Base-by-base conservation (phyloP, 1,140 invertebrate species). In the Papilio glaucus region DNA sequence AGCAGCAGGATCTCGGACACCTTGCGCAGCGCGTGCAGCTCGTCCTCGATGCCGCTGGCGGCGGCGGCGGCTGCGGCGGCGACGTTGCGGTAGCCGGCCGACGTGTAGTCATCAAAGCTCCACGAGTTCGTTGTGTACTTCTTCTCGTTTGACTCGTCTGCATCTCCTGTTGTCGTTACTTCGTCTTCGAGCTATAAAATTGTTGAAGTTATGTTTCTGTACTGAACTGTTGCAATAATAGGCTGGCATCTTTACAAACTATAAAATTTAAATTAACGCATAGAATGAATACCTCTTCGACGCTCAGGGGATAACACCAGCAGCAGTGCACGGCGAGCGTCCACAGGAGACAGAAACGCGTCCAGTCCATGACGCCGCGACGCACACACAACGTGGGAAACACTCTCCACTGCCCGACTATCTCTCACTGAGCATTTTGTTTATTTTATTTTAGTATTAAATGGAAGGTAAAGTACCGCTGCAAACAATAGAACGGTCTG, bases 1-100 rank as follows among this genome's bases (percentile, higher is more conserved):
- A 82, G 87, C 62, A 85, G 73, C 42, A 91, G 84, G 26, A 90
- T 85, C 75, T 91, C 86, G 4, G 89, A 88, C 0, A 90, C 85
- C 61, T 86, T 86, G 74, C 79, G 84, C 72, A 91, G 85, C 38
- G 86, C 83, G 18, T 89, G 88, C 53, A 90, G 69, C 13, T 91
- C 87, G 63, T 85, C 84, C 0, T 82, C 1, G 78, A 68, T 33
- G 29, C 29, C 29, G 29, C 29, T 33, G 29, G 29, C 29, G 29
- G 29, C 29, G 29, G 29, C 29, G 29, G 29, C 49, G 21, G 21
- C 18, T 0, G 21, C 2, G 88, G 88, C 21, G 87, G 70, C 6
- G 79, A 78, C 10, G 87, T 69, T 0, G 86, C 82, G 0, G 83
- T 21, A 7, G 86, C 85, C 33, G 71, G 65, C 69, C 72, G 72